Conservation (phyloP, 2,888 invertebrate species). For the Acrobasis suavella region DNA sequence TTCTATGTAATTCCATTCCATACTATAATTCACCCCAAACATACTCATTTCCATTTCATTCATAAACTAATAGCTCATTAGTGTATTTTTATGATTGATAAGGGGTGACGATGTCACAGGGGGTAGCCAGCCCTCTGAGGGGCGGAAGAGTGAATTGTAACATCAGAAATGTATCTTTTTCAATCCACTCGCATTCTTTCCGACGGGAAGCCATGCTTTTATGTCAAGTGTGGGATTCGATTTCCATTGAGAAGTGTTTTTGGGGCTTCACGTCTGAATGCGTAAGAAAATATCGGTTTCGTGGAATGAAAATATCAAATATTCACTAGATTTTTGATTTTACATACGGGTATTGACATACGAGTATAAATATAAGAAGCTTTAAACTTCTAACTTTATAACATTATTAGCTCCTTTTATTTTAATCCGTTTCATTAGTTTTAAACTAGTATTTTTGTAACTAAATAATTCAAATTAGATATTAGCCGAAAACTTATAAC, state of each 20-base stretch:
- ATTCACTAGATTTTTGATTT: neutral
- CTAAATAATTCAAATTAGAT: no score
- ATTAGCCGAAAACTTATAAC: no score
- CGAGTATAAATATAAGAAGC: no score
- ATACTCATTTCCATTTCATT: neutral
- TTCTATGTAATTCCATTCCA: neutral
- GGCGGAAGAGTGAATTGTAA: constrained; percentile 8
- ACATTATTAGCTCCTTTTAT: no score
- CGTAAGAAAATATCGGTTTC: neutral
- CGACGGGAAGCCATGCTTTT: constrained; percentile 7
- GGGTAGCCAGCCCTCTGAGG: neutral
- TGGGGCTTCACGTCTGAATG: neutral
- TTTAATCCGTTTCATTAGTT: no score
- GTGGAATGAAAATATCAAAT: neutral
- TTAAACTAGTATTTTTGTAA: no score
- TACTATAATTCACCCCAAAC: neutral
- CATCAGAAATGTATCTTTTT: constrained; percentile 15
- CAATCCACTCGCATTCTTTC: constrained; percentile 1
- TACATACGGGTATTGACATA: neutral
- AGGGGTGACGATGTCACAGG: constrained; percentile 5
- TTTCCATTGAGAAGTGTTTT: neutral
- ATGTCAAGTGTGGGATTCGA: constrained; percentile 7
- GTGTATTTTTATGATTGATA: constrained; percentile 12
- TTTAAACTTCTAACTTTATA: no score
- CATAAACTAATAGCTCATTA: constrained; percentile 18